These are phyloP conservation scores for Eulemur albifrons DNA, from an alignment of 2,797 vertebrate species.

Conservation along the genomic window DNA sequence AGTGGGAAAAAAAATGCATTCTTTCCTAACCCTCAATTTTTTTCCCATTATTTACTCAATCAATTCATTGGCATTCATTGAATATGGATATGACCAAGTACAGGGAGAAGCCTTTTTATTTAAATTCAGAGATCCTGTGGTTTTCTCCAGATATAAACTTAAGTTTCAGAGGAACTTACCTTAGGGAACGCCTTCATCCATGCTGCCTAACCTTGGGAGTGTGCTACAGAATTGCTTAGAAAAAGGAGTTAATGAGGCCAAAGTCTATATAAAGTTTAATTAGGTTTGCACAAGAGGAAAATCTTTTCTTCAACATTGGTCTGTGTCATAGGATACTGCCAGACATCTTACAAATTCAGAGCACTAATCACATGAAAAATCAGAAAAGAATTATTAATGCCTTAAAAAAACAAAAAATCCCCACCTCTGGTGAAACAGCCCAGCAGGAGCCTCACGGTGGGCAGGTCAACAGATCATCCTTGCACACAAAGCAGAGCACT, in stretches of 20 bases:
- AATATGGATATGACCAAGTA: background rate
- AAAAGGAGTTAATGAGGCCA: constrained; percentile 29
- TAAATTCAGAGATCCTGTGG: background rate
- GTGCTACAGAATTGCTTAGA: background rate
- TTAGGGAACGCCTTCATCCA: background rate
- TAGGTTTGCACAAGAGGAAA: constrained; percentile 15
- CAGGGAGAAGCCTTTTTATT: background rate
- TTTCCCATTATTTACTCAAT: background rate
- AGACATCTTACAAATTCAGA: background rate
- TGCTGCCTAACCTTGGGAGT: background rate
- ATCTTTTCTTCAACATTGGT: background rate
- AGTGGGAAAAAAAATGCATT: background rate
- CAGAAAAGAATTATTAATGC: constrained; percentile 45
- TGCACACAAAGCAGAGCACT: constrained; percentile 38
- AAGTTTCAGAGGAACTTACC: background rate
- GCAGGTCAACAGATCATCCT: background rate
- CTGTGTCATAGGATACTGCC: background rate
- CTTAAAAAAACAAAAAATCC: background rate
- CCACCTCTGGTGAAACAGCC: background rate
- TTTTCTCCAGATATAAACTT: constrained; percentile 48
- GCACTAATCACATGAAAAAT: background rate
- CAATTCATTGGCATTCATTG: background rate
- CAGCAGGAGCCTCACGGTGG: background rate
- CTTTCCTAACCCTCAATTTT: background rate
- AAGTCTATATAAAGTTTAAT: constrained; percentile 21